A percentile compares a stretch with the other conserved stretches of the same genome.
Conservation (phyloP, 2,113 vertebrate genomes). For the Pavo muticus region DNA sequence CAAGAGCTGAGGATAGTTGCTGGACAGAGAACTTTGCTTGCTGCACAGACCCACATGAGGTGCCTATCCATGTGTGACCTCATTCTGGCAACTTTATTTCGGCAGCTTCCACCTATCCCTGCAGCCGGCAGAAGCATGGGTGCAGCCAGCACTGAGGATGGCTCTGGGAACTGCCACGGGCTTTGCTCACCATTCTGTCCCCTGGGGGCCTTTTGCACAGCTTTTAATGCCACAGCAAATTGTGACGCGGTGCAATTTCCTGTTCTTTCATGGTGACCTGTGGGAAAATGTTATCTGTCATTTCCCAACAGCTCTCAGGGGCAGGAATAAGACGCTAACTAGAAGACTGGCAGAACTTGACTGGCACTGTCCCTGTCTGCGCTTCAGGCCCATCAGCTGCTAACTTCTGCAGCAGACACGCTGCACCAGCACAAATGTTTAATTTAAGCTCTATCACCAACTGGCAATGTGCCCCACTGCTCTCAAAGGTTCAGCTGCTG, state of each 20-base stretch:
- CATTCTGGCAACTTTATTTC: neutral
- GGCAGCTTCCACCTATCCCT: neutral
- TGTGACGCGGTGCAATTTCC: neutral
- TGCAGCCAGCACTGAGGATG: neutral
- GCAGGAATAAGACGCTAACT: neutral
- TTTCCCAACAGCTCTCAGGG: neutral
- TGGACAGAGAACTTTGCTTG: neutral
- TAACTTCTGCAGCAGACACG: neutral
- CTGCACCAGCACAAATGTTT: neutral
- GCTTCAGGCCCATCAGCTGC: neutral
- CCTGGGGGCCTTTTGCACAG: neutral
- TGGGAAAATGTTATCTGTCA: neutral
- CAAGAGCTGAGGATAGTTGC: neutral
- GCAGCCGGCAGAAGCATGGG: fast-evolving
- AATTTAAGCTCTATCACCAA: neutral
- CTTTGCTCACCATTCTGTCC: neutral
- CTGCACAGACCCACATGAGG: neutral
- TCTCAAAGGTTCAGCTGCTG: neutral
- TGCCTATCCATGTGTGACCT: neutral
- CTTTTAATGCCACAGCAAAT: neutral
- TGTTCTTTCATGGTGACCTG: neutral
- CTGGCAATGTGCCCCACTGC: neutral
- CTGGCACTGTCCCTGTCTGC: neutral
- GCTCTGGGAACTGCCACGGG: neutral
- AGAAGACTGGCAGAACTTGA: neutral